These are phyloP conservation scores for Strigamia crassipes DNA, from an alignment of 2,888 invertebrate genomes.

Conservation along the genomic window DNA sequence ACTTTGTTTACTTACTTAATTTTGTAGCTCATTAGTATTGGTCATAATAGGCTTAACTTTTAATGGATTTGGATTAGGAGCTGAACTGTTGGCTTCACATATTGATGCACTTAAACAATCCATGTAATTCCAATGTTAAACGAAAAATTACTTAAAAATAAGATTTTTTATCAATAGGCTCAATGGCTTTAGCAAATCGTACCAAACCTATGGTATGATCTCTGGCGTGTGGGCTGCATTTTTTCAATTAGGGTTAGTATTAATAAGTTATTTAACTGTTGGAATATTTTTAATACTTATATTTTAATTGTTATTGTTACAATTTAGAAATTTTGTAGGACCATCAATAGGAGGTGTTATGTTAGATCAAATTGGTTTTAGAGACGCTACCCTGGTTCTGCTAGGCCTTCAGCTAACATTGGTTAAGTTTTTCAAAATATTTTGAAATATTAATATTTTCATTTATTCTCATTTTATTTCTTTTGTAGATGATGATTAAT, in stretches of 20 bases:
- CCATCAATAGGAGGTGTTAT: slow-evolving; percentile 76
- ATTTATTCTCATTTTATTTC: too few relatives aligned
- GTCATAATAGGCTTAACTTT: slow-evolving; percentile 63
- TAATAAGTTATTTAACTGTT: neutral
- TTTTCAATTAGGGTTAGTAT: slow-evolving; percentile 73
- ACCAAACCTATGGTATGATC: slow-evolving; percentile 86
- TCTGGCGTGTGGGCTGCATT: slow-evolving; percentile 90
- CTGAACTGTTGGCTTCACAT: slow-evolving; percentile 83
- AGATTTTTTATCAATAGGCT: neutral
- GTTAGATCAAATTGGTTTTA: slow-evolving; percentile 63
- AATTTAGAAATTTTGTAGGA: slow-evolving; percentile 79
- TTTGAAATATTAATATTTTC: too few relatives aligned
- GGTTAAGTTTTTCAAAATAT: neutral
- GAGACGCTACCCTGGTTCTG: slow-evolving; percentile 56
- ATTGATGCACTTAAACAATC: slow-evolving; percentile 79
- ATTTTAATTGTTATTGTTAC: slow-evolving; percentile 61
- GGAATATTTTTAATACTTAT: too few relatives aligned
- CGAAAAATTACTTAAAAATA: neutral
- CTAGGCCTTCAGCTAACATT: neutral
- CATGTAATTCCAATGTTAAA: slow-evolving; percentile 65
- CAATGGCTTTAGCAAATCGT: slow-evolving; percentile 71
- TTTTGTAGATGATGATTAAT: too few relatives aligned
- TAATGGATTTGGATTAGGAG: slow-evolving; percentile 85
- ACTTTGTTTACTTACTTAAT: neutral
- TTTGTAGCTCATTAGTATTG: neutral